Percentiles rank a stretch among this genome's conserved stretches.
phyloP scores from a whole-genome alignment of 2,888 invertebrate genomes.

The Tachina lurida region DNA sequence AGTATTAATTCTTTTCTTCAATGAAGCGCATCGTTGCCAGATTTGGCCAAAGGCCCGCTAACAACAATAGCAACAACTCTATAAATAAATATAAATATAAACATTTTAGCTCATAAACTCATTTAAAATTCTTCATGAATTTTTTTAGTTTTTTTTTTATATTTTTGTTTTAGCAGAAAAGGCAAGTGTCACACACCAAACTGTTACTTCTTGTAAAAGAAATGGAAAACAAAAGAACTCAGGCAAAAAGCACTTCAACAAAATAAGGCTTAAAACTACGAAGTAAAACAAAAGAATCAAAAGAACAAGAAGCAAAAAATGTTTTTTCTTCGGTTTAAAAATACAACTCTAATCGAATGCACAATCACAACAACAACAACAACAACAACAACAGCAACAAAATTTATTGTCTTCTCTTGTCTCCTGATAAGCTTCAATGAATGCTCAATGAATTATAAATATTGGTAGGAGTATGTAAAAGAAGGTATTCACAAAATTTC shows the following conservation, averaged over 20 bases:
- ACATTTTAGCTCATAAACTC: constrained; percentile 37
- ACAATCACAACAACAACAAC: constrained; percentile 43
- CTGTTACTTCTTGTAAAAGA: constrained; percentile 73
- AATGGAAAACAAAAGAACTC: constrained; percentile 72
- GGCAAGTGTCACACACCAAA: constrained; percentile 69
- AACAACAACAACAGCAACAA: constrained; percentile 21
- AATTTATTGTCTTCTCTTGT: constrained; percentile 49
- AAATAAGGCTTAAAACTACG: background rate
- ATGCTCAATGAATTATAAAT: constrained; percentile 68
- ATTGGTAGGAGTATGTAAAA: constrained; percentile 29
- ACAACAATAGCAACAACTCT: constrained; percentile 8
- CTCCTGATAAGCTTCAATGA: constrained; percentile 50
- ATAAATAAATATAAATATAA: constrained; percentile 15
- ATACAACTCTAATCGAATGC: constrained; percentile 51
- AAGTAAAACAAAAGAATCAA: background rate
- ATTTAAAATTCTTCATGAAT: constrained; percentile 62
- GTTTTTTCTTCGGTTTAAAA: constrained; percentile 14
- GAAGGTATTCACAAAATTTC: background rate
- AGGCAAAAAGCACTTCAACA: constrained; percentile 14
- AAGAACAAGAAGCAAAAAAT: background rate
- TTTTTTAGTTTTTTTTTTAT: background rate
- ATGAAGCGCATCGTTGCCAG: constrained; percentile 65
- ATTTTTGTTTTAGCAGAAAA: constrained; percentile 52
- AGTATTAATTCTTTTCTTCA: constrained; percentile 47
- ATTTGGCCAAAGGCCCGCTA: constrained; percentile 64